phyloP scores from a whole-genome alignment of 2,888 invertebrate species.

The Baccha elongata region DNA sequence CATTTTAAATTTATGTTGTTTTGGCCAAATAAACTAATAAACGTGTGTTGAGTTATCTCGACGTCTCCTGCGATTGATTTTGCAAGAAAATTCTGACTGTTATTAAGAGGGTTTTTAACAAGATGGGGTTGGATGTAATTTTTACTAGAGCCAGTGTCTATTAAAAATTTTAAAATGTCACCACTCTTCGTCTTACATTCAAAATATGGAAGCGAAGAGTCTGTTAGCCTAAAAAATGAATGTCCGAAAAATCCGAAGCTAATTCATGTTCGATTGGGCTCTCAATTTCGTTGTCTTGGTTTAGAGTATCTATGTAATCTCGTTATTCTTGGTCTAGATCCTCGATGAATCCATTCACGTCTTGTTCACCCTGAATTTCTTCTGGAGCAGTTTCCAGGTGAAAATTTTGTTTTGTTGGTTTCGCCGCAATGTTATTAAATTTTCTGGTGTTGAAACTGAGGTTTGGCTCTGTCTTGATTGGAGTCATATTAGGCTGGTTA shows the following conservation, averaged over 20 bases:
- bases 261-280: too few species aligned
- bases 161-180: constrained; percentile 63
- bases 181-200: constrained; percentile 62
- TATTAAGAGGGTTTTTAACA: constrained; percentile 39
- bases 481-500: too few species aligned
- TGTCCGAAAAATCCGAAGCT: neutral
- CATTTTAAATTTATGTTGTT: constrained; percentile 41
- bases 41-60: constrained; percentile 44
- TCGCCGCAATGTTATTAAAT: neutral
- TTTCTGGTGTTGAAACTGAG: neutral
- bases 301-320: neutral
- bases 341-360: neutral
- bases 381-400: neutral
- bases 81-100: constrained; percentile 48
- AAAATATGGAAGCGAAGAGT: constrained; percentile 10
- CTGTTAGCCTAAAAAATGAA: constrained; percentile 15
- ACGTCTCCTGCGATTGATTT: constrained; percentile 50
- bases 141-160: constrained; percentile 66
- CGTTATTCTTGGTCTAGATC: too few species aligned
- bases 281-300: too few species aligned
- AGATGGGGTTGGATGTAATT: constrained; percentile 62
- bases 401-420: neutral
- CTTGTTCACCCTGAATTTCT: neutral
- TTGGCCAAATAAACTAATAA: constrained; percentile 23
- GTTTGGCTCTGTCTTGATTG: neutral